Evolutionary conservation across 2,888 invertebrate genomes (phyloP).

Genomic region (Leucophora obtusa): DNA sequence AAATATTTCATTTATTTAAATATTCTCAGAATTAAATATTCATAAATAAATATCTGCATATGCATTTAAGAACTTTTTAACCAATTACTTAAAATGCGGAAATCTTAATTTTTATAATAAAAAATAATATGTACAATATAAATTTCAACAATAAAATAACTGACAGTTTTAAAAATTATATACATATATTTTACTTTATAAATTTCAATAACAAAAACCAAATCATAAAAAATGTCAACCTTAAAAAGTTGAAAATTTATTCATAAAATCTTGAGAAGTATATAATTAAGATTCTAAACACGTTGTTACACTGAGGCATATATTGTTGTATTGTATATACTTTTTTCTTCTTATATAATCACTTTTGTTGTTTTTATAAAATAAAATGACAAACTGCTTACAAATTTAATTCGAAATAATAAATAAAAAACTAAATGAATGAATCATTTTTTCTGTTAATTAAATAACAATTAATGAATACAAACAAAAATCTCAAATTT

Average conservation of each 20-base stretch:
- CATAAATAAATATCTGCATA: neutral
- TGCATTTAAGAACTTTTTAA: neutral
- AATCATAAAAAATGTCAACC: slow-evolving; percentile 47
- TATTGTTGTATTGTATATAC: neutral
- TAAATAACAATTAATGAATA: slow-evolving; percentile 1
- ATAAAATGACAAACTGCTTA: slow-evolving; percentile 48
- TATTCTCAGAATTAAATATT: too few species aligned
- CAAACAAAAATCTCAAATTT: neutral
- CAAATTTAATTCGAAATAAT: slow-evolving; percentile 28
- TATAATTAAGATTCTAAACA: slow-evolving; percentile 62
- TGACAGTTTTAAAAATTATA: slow-evolving; percentile 33
- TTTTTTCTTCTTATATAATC: slow-evolving; percentile 12
- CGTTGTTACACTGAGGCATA: slow-evolving; percentile 50
- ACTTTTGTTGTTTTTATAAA: slow-evolving; percentile 34
- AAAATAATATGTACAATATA: slow-evolving; percentile 7
- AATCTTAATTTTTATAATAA: slow-evolving; percentile 28
- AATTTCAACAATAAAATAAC: slow-evolving; percentile 20
- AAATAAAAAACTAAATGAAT: slow-evolving; percentile 17
- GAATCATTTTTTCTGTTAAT: slow-evolving; percentile 48
- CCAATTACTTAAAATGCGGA: slow-evolving; percentile 29
- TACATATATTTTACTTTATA: slow-evolving; percentile 7
- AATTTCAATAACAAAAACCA: slow-evolving; percentile 24
- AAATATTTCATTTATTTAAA: too few species aligned
- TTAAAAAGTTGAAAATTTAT: slow-evolving; percentile 52
- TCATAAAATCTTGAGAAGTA: slow-evolving; percentile 60